Evolutionary conservation across 53 echinoderm and acorn worm genomes (phyloP), one percentile per base, ranked within the genome.

Genomic region (Hippasteria phrygiana): DNA sequence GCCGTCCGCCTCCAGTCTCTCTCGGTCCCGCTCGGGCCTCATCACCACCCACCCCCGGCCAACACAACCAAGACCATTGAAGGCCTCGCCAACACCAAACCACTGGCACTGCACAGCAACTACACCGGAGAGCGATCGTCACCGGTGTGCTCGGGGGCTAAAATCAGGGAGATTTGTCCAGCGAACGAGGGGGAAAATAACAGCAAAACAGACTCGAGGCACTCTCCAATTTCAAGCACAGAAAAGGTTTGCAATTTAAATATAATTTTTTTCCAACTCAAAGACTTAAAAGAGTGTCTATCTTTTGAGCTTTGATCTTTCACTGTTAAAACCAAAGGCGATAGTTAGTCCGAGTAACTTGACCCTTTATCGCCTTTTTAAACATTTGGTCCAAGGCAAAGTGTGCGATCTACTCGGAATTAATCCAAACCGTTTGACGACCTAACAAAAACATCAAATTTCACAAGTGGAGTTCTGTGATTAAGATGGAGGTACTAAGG

Each of bases 1-100:
- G 71, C 85, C 34, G 51, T 85, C 24, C 85, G 85, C 38, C 26
- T 85, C 22, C 85, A 85, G 24, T 85, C 85, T 48, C 71, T 85
- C 8, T 85, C 85, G 24, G 70, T 85, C 7, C 85, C 85, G 13
- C 22, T 50, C 9, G 42, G 50, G 4, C 29, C 13, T 3, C 75
- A 75, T 22, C 75, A 47, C 14, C 50, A 50, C 31, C 75, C 16
- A 14, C 43, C 41, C 27, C 22, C 41, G 3, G 2, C 22, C 34
- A 73, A 24, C 37, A 27, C 43, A 22, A 22, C 20, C 7, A 73
- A 73, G 32, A 59, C 3, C n/a, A 5, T 32, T 22, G 79, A 79
- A 6, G 62, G 79, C 59, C n/a, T n/a, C n/a, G n/a, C n/a, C n/a
- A n/a, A n/a, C n/a, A 31, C 37, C 41, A 79, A 79, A 59, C 22